Conservation (phyloP, 2,797 vertebrate species). For the Sylvia borin region DNA sequence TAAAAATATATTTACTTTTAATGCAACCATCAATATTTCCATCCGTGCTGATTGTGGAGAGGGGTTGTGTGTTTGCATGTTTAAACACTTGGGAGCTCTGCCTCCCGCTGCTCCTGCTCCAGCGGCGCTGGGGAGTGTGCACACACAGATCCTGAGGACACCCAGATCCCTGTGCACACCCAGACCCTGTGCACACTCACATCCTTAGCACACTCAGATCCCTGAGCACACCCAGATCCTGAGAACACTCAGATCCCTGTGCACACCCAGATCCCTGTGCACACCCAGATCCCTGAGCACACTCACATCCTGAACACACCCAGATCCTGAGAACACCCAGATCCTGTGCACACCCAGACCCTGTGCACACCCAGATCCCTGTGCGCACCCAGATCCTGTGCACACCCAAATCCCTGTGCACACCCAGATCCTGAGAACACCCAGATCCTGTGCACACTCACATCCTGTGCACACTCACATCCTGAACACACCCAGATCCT, state of each 20-base stretch:
- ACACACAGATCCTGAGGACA: too few relatives aligned
- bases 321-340: fast-evolving
- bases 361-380: neutral
- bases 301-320: neutral
- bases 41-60: constrained; percentile 46
- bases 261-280: neutral
- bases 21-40: constrained; percentile 63
- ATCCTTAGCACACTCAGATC: neutral
- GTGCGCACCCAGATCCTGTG: neutral
- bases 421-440: fast-evolving
- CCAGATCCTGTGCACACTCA: fast-evolving
- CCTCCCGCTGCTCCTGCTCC: neutral
- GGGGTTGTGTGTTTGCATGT: constrained; percentile 25
- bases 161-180: too few relatives aligned
- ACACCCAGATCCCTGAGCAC: too few relatives aligned
- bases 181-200: too few relatives aligned
- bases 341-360: too few relatives aligned
- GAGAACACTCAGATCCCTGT: too few relatives aligned
- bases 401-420: neutral
- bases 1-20: constrained; percentile 71
- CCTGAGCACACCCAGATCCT: neutral
- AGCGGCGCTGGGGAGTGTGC: neutral
- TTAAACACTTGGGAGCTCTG: neutral
- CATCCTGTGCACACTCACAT: fast-evolving
- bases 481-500: neutral